Conservation (phyloP, 2,888 invertebrate genomes). For the Mesochorus sp. region DNA sequence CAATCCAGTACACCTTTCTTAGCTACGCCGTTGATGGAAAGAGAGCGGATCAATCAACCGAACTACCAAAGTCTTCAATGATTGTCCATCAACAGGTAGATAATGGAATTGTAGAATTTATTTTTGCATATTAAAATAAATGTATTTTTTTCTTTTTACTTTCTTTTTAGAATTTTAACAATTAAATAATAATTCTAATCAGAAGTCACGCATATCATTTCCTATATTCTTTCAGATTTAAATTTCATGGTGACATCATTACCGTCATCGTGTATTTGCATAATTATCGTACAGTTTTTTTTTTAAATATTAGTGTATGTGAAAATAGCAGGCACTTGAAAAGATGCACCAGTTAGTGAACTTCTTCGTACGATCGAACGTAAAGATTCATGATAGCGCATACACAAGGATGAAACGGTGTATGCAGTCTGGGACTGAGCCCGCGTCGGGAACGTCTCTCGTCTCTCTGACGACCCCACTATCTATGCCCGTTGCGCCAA, state of each 20-base stretch:
- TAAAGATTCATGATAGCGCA: constrained; percentile 40
- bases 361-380: constrained; percentile 15
- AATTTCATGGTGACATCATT: no score
- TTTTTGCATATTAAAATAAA: no score
- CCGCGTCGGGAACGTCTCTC: constrained; percentile 45
- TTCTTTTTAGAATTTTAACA: no score
- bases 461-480: constrained; percentile 51
- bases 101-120: constrained; percentile 12
- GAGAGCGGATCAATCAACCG: constrained; percentile 49
- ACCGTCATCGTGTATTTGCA: no score
- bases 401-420: constrained; percentile 31
- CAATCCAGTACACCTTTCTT: constrained; percentile 37
- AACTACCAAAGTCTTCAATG: constrained; percentile 50
- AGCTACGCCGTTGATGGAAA: constrained; percentile 51
- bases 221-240: no score
- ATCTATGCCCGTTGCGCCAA: constrained; percentile 58
- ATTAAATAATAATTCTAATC: no score
- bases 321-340: constrained; percentile 62
- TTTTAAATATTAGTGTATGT: no score
- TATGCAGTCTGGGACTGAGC: constrained; percentile 62
- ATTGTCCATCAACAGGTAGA: constrained; percentile 38
- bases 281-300: no score
- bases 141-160: no score
- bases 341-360: constrained; percentile 57
- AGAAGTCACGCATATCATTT: no score